A percentile compares a stretch with the other conserved stretches of the same genome.
Evolutionary conservation across 2,113 vertebrate genomes (phyloP).

Genomic region (Hippocampus zosterae): DNA sequence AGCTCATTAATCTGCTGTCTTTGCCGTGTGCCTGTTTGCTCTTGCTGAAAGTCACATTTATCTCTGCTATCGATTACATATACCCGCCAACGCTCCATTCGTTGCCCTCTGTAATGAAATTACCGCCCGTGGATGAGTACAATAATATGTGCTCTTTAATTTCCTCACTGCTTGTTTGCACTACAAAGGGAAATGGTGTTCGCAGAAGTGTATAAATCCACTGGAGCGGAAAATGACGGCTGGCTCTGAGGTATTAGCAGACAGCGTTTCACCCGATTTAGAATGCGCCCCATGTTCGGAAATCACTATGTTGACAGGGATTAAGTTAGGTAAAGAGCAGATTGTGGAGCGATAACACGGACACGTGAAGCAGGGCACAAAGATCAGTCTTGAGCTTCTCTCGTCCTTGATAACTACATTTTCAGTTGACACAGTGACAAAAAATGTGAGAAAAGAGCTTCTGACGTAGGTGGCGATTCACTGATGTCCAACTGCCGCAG

Average conservation of each 20-base stretch:
- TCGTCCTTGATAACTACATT: too few relatives aligned
- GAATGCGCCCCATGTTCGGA: conserved; percentile 22
- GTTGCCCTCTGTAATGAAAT: conserved; percentile 50
- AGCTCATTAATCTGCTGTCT: conserved; percentile 50
- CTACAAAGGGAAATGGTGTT: conserved; percentile 8
- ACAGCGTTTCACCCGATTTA: conserved; percentile 23
- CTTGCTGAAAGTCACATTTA: conserved; percentile 48
- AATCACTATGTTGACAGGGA: conserved; percentile 19
- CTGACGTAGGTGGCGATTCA: too few relatives aligned
- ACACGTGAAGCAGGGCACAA: background rate
- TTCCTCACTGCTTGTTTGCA: conserved; percentile 8
- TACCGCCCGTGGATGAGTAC: conserved; percentile 43
- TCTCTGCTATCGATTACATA: conserved; percentile 47
- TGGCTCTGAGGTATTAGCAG: conserved; percentile 20
- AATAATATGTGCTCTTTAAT: conserved; percentile 36
- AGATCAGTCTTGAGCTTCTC: background rate
- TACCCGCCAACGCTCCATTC: conserved; percentile 15
- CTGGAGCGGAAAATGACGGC: conserved; percentile 13
- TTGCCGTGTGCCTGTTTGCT: conserved; percentile 31
- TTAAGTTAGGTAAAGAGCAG: conserved; percentile 19
- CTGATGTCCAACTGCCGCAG: too few relatives aligned
- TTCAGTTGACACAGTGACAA: too few relatives aligned
- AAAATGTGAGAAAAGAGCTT: too few relatives aligned
- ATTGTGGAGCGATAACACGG: background rate
- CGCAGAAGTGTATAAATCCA: conserved; percentile 19